These are phyloP conservation scores for Alethe castanea DNA, from an alignment of 2,113 vertebrate species.

Conservation along the genomic window DNA sequence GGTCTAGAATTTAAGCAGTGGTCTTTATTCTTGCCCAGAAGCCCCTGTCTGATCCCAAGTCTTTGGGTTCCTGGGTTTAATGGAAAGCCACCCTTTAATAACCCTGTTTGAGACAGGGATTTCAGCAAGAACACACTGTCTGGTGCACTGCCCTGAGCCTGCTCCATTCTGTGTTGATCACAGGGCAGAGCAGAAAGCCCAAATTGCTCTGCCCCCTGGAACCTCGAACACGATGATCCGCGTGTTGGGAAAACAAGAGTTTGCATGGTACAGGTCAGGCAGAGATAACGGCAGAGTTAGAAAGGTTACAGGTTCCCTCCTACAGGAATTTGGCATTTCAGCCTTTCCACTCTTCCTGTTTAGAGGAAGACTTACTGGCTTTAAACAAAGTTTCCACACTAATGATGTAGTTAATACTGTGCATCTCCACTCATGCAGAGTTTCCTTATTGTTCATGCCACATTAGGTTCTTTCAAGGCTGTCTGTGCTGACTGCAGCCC, in stretches of 20 bases:
- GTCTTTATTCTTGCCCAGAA: neutral
- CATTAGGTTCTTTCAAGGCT: neutral
- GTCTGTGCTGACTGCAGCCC: neutral
- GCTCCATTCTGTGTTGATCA: neutral
- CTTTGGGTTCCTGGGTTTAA: slow-evolving; percentile 13
- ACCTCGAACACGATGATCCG: neutral
- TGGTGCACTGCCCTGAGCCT: neutral
- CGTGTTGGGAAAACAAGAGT: neutral
- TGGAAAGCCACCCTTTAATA: neutral
- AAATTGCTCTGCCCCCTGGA: neutral
- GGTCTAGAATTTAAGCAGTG: neutral
- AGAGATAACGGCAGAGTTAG: neutral
- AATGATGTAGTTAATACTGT: neutral
- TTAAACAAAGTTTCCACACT: neutral
- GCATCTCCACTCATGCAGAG: neutral
- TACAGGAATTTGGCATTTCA: neutral
- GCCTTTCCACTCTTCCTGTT: neutral
- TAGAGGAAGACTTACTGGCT: neutral
- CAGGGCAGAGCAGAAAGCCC: neutral
- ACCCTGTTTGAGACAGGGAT: neutral
- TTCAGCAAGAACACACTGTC: slow-evolving; percentile 3
- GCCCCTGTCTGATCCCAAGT: neutral
- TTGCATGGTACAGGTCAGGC: neutral
- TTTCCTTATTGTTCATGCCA: neutral
- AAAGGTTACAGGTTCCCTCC: neutral